Evolutionary conservation across 2,888 invertebrate species (phyloP), one percentile per base, ranked within the genome.

Genomic region (Thymelicus lineola): DNA sequence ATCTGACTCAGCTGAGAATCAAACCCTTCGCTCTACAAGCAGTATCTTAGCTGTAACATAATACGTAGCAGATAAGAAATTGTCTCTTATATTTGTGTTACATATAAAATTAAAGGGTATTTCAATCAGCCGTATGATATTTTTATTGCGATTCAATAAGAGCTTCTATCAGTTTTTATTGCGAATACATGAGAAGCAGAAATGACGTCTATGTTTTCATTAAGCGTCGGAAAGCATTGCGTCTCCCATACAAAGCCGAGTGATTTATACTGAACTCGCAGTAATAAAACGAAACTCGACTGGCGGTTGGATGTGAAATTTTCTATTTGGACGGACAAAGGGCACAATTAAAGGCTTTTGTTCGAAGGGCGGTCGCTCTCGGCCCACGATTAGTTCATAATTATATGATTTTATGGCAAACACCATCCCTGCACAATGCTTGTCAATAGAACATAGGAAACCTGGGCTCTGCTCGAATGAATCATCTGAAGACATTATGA

Each of bases 241-340:
- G 80, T 79, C 80, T 84, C 81, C 82, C 80, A 82, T 87, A 88
- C 87, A 88, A 85, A 87, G 86, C 85, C 77, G 76, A 75, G 86
- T 89, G 89, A 91, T 90, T 88, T 89, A 89, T 89, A 90, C 89
- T 86, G 90, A 91, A 87, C 82, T 85, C 81, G 76, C 20, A 73
- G 75, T 57, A 85, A 86, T 90, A 89, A 89, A 87, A 89, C 79
- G 86, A 85, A 88, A 87, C 88, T 84, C 85, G 82, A 78, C 80
- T 82, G 85, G 80, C 84, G 83, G 83, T 86, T 80, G 83, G 83
- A 90, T 90, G 91, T 90, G 88, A 87, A 90, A 91, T 91, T 90
- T 90, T 91, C 92, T 92, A 91, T 91, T 88, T 85, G 85, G 78
- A 76, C 82, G 88, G 85, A 92, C 93, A 93, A 93, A 92, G 86